Base-by-base conservation (phyloP, 2,888 invertebrate genomes). In the Acheta domesticus region DNA sequence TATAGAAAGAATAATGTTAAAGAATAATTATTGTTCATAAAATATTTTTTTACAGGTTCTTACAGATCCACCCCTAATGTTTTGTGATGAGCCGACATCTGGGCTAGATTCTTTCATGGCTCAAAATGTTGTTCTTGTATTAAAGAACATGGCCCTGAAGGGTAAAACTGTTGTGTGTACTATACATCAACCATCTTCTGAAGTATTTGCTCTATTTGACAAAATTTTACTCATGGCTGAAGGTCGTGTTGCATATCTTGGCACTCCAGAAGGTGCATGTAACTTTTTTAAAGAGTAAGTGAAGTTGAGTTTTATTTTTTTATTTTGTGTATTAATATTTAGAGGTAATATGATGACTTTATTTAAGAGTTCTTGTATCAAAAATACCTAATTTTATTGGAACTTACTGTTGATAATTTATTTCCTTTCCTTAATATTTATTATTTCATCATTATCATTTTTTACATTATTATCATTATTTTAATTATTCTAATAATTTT, bases 41-140 rank as follows among this genome's bases (percentile, higher is more conserved):
- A 36, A 8, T 36, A 36, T 14, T 75, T 75, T 75, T n/a, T 75
- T 49, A 21, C 83, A 89, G 89, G 93, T 97, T 3, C 89, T 98
- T 76, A 98, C 97, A 0, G 96, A 99, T 88, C 99, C 99, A 0
- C 93, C 96, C 0, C 88, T 99, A 75, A 92, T 99, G 91, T 96
- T 99, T 86, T 98, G 98, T 86, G 99, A 99, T 85, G 99, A 99
- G 85, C 98, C 98, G 0, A 99, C 98, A 0, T 97, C 97, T 0
- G 97, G 98, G 1, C 88, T 99, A 80, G 99, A 99, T 87, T 97
- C 98, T 0, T 98, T 95, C 85, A 98, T 98, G 96, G 98, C 99
- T 0, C 93, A 95, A 85, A 97, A 94, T 86, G 96, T 98, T 2
- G 92, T 97, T 21, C 93, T 94, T 86, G 93, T 94, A 77, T 82